A percentile compares a stretch with the other conserved stretches of the same genome.
Evolutionary conservation across 2,113 vertebrate genomes (phyloP).

Genomic region (Percopsis transmontana): DNA sequence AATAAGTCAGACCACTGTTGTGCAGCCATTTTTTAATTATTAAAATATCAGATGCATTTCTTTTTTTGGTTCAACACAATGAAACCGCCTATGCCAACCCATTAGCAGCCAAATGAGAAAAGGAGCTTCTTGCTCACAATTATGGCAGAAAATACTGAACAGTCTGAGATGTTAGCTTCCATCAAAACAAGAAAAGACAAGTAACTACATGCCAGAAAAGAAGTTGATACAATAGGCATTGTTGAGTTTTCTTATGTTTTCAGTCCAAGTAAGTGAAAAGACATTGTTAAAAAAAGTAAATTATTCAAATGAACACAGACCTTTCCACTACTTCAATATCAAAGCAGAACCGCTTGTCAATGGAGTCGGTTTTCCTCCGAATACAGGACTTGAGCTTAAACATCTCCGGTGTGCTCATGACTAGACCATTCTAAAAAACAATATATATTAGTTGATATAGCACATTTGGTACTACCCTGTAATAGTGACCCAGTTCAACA

Average conservation of each 20-base stretch:
- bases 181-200: conserved; percentile 5
- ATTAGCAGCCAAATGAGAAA: background rate
- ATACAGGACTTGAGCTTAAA: conserved; percentile 96
- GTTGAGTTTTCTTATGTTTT: conserved; percentile 18
- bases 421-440: conserved; percentile 84
- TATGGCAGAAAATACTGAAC: background rate
- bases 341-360: conserved; percentile 98
- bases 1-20: background rate
- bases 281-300: conserved; percentile 10
- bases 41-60: background rate
- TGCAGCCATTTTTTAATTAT: background rate
- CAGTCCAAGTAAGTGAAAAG: conserved; percentile 1
- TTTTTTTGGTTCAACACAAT: background rate
- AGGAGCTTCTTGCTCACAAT: background rate
- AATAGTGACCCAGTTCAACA: too few species aligned
- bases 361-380: conserved; percentile 94
- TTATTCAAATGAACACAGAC: conserved; percentile 72
- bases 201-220: conserved; percentile 9
- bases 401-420: conserved; percentile 86
- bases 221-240: background rate
- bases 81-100: background rate
- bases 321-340: conserved; percentile 96
- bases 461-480: too few species aligned
- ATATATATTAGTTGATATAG: background rate
- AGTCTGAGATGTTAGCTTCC: background rate